phyloP scores from a whole-genome alignment of 2,888 invertebrate genomes.

The Athalia circularis region DNA sequence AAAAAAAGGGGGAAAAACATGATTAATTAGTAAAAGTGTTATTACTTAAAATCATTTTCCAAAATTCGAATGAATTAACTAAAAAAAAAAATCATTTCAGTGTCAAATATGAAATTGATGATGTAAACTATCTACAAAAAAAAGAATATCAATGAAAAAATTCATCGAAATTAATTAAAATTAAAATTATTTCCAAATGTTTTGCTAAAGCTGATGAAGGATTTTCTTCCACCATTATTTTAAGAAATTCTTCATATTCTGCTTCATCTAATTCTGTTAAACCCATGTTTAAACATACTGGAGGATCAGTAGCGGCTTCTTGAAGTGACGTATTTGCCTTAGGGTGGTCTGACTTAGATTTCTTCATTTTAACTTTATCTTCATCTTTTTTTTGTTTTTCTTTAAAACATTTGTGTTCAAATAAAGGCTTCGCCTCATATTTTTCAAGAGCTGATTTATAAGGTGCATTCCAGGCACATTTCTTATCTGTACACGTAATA shows the following conservation, averaged over 20 bases:
- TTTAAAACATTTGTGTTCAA: slow-evolving; percentile 15
- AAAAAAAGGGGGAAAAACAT: no score
- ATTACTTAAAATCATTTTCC: no score
- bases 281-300: no score
- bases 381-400: slow-evolving; percentile 25
- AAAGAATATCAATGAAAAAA: slow-evolving; percentile 2
- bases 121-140: slow-evolving; percentile 13
- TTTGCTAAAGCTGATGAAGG: slow-evolving; percentile 10
- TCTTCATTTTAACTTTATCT: not conserved
- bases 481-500: slow-evolving; percentile 23
- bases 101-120: no score
- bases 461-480: slow-evolving; percentile 30
- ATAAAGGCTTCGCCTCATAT: slow-evolving; percentile 19
- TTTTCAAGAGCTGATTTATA: not conserved
- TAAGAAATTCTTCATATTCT: slow-evolving; percentile 9
- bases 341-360: not conserved
- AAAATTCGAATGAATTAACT: no score
- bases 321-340: no score
- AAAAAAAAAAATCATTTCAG: no score
- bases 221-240: slow-evolving; percentile 10
- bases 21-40: no score
- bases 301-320: no score
- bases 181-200: slow-evolving; percentile 12
- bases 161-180: not conserved
- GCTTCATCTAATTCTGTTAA: not conserved